phyloP scores from a whole-genome alignment of 2,888 invertebrate genomes.

The Tenthredo notha region DNA sequence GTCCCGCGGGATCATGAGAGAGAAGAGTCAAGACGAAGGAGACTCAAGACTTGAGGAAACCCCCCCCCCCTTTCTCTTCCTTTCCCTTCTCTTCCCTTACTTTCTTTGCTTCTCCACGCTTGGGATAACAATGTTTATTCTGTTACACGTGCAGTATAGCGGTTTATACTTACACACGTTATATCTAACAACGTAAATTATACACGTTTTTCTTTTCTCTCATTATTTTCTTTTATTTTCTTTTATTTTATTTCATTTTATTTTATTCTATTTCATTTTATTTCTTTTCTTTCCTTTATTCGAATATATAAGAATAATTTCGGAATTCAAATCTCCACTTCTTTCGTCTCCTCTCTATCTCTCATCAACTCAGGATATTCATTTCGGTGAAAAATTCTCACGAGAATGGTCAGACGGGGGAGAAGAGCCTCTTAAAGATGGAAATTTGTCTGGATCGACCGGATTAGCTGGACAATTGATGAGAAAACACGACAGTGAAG shows the following conservation, averaged over 20 bases:
- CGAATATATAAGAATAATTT: not conserved
- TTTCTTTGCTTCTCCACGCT: conserved; percentile 22
- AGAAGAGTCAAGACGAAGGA: not conserved
- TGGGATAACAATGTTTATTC: conserved; percentile 64
- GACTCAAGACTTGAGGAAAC: conserved; percentile 13
- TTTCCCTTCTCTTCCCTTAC: not conserved
- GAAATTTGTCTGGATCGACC: conserved; percentile 75
- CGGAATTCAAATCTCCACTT: not conserved
- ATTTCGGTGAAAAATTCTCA: conserved; percentile 92
- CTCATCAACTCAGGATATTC: conserved; percentile 83
- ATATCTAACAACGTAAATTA: not conserved
- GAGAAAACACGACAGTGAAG: conserved; percentile 96
- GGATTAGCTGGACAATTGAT: conserved; percentile 82
- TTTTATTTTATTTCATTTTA: not conserved
- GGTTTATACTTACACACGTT: conserved; percentile 1
- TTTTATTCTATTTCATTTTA: not conserved
- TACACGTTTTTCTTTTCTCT: not conserved
- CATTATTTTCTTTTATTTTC: not conserved
- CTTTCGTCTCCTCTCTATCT: not conserved
- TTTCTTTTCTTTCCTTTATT: not conserved
- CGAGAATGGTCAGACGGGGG: conserved; percentile 92
- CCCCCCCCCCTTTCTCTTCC: not conserved
- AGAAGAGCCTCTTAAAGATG: conserved; percentile 87
- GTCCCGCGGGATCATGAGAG: conserved; percentile 55
- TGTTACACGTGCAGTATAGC: not conserved